Percentiles rank a stretch among this genome's conserved stretches.
Conservation (phyloP, 2,888 invertebrate species). For the Omphaloscelis lunosa region DNA sequence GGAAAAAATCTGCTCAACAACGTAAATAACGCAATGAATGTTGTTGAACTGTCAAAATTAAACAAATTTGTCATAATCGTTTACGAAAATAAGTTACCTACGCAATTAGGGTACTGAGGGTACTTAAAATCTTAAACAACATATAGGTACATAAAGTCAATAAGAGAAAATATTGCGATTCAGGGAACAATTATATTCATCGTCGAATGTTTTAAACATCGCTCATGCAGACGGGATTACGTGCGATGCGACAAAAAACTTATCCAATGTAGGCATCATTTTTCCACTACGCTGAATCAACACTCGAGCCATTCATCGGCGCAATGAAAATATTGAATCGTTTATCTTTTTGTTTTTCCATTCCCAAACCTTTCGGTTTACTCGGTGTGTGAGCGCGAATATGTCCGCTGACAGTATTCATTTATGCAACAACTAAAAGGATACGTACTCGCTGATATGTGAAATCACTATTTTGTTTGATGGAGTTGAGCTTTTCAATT, state of each 20-base stretch:
- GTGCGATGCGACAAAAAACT: slow-evolving; percentile 65
- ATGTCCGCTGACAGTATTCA: slow-evolving; percentile 84
- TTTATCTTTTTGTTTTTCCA: slow-evolving; percentile 85
- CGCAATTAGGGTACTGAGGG: no score
- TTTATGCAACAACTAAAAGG: slow-evolving; percentile 82
- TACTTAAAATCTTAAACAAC: slow-evolving; percentile 23
- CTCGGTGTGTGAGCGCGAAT: slow-evolving; percentile 74
- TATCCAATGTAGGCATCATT: slow-evolving; percentile 71
- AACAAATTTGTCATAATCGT: no score
- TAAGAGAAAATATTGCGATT: not conserved
- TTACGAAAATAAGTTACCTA: no score
- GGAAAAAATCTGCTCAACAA: no score
- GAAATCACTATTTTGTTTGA: slow-evolving; percentile 84
- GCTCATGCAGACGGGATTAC: slow-evolving; percentile 75
- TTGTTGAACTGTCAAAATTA: no score
- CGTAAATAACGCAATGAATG: no score
- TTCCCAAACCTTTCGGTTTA: slow-evolving; percentile 77
- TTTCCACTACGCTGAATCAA: slow-evolving; percentile 86
- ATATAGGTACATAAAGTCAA: slow-evolving; percentile 37
- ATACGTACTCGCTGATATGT: slow-evolving; percentile 82
- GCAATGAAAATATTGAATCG: slow-evolving; percentile 87
- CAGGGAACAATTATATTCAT: slow-evolving; percentile 57
- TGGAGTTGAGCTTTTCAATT: slow-evolving; percentile 71
- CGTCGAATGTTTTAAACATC: slow-evolving; percentile 70
- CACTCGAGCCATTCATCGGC: slow-evolving; percentile 83